Percentiles rank a stretch among this genome's conserved stretches.
Evolutionary conservation across 2,797 vertebrate species (phyloP).

Genomic region (Pseudochromis fuscus): DNA sequence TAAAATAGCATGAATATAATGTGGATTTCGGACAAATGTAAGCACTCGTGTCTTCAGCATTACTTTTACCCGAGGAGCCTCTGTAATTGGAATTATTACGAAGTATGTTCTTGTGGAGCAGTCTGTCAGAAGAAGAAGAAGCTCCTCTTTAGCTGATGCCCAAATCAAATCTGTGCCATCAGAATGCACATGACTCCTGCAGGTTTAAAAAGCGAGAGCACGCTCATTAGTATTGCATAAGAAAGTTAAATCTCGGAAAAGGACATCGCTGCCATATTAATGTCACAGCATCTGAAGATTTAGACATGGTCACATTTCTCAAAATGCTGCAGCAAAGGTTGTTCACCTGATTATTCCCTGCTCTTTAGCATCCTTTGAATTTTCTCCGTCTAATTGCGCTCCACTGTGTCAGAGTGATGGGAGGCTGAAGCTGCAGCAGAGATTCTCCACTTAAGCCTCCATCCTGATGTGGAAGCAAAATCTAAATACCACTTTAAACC

Average conservation of each 20-base stretch:
- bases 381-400: conserved; percentile 39
- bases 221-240: conserved; percentile 50
- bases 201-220: conserved; percentile 16
- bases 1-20: background rate
- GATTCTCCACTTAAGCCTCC: conserved; percentile 7
- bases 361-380: conserved; percentile 46
- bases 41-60: conserved; percentile 9
- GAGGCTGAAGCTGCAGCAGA: conserved; percentile 5
- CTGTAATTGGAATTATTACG: conserved; percentile 26
- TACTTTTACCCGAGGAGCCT: background rate
- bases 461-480: background rate
- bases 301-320: conserved; percentile 13
- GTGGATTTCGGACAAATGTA: background rate
- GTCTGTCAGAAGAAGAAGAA: conserved; percentile 17
- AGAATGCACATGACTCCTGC: conserved; percentile 19
- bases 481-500: conserved; percentile 32
- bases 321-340: conserved; percentile 23
- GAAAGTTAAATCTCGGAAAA: conserved; percentile 26
- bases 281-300: conserved; percentile 28
- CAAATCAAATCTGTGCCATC: conserved; percentile 43
- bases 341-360: conserved; percentile 48
- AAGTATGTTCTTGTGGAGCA: conserved; percentile 21
- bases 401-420: conserved; percentile 7
- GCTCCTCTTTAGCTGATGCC: conserved; percentile 32
- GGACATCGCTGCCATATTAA: conserved; percentile 54